Base-by-base conservation (phyloP, 2,888 invertebrate species). In the Drosophila macrospina region DNA sequence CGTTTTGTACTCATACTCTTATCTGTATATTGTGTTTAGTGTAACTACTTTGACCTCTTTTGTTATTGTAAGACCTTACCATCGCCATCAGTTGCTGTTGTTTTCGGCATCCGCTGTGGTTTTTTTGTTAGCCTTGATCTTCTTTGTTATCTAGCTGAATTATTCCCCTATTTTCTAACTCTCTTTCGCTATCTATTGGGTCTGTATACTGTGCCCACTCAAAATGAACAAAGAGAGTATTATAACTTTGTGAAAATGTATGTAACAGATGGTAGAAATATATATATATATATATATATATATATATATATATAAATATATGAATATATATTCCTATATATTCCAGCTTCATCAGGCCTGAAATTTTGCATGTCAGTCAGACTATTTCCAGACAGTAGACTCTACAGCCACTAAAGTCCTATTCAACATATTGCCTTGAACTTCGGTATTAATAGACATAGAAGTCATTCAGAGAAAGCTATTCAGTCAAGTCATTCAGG, bases 1-100 rank as follows among this genome's bases (percentile, higher is more conserved):
- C 26, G 10, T 16, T 39, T 30, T 5, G 44, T 16, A 20, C 51
- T 36, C 42, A 20, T 32, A 34, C 50, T 16, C 50, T 5, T 28
- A 34, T 41, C 6, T 36, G 30, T 66, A 48, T 57, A 10, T 64
- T 55, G 72, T 66, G 55, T 69, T 55, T 64, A 86, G 69, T 88
- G 84, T 86, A 88, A 86, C 85, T 75, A 83, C 72, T 78, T 85
- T 85, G 85, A 88, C 88, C 88, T 85, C 83, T 80, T 82, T 85
- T 88, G 86, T 82, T 80, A 63, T 56, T 78, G 63, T 72, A 68
- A 69, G 60, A 59, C 66, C 56, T 59, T 37, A 34, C 37, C 44
- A 55, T 65, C 37, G 36, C 52, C 39, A 28, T 54, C 45, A 28
- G 44, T 57, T 61, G 36, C n/a, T 61, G 47, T 44, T 42, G 51